Base-by-base conservation (phyloP, 2,888 invertebrate genomes). In the Allygus modestus region DNA sequence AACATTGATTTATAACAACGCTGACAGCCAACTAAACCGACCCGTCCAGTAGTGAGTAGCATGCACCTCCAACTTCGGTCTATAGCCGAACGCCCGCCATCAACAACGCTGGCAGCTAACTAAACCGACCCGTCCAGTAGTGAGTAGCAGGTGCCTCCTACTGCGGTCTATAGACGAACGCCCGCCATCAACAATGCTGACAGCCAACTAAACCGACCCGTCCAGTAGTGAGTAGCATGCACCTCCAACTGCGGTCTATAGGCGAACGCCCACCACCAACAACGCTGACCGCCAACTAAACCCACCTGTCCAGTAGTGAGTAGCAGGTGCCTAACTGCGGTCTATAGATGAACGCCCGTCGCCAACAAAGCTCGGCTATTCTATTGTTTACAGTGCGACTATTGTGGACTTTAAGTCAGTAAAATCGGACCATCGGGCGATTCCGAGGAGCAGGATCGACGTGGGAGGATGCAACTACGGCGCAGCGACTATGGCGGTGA, bases 311-410 rank as follows among this genome's bases (percentile, higher is more conserved):
- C n/a, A n/a, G n/a, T n/a, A n/a, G n/a, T n/a, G n/a, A n/a, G n/a
- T n/a, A n/a, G n/a, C n/a, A n/a, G n/a, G n/a, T n/a, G n/a, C n/a
- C n/a, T n/a, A n/a, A n/a, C n/a, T n/a, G n/a, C n/a, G n/a, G 5
- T 12, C 75, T n/a, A n/a, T n/a, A 46, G 75, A 46, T 41, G 20
- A 75, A 75, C 77, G 51, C 28, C 51, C 51, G 20, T 43, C 28
- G 7, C 1, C 46, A 43, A 20, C 20, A 26, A 15, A 77, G 20
- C 54, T 28, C 15, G 31, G 51, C 46, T 28, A 51, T 77, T 75
- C 77, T 20, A 77, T 77, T 77, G 77, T 77, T 77, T 77, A 51
- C 77, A 51, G 51, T 51, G 7, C 77, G 20, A 20, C 77, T 37
- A 77, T 28, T 46, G 46, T 51, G 77, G 77, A 51, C n/a, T n/a